Evolutionary conservation across 1,140 invertebrate species (phyloP).

Genomic region (Hyposmocoma kahamanoa): DNA sequence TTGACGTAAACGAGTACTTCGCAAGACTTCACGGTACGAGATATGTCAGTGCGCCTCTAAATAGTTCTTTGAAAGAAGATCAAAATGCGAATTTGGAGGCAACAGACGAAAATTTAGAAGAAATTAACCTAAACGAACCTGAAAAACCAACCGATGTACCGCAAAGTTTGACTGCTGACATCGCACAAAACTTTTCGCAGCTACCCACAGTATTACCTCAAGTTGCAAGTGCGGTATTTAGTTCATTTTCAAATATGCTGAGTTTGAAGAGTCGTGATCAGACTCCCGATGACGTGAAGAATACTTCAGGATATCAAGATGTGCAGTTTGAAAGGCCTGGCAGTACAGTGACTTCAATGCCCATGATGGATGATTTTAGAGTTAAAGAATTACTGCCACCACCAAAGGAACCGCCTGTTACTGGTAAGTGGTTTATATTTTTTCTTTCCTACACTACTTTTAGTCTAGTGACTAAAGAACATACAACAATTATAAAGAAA

Average conservation of each 20-base stretch:
- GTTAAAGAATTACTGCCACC: not conserved
- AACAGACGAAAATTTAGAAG: slow-evolving; percentile 54
- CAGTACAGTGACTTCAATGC: slow-evolving; percentile 4
- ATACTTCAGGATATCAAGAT: slow-evolving; percentile 5
- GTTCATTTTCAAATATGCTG: slow-evolving; percentile 74
- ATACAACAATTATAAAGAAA: too few relatives aligned
- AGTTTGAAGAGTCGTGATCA: slow-evolving; percentile 50
- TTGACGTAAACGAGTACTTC: slow-evolving; percentile 68
- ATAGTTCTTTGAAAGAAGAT: slow-evolving; percentile 36
- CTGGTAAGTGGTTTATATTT: slow-evolving; percentile 39
- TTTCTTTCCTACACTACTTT: too few relatives aligned
- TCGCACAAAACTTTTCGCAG: slow-evolving; percentile 74
- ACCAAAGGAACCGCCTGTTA: slow-evolving; percentile 18
- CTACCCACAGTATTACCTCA: slow-evolving; percentile 70
- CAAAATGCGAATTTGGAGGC: slow-evolving; percentile 32
- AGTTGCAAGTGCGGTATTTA: slow-evolving; percentile 75
- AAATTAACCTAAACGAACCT: slow-evolving; percentile 60
- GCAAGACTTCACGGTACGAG: slow-evolving; percentile 60
- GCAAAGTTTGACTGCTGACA: slow-evolving; percentile 72
- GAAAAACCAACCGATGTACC: slow-evolving; percentile 32
- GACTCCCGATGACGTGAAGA: slow-evolving; percentile 33
- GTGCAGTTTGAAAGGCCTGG: slow-evolving; percentile 9
- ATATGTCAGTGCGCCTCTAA: slow-evolving; percentile 54
- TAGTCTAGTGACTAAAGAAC: too few relatives aligned
- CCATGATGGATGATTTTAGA: too few relatives aligned